Conservation (phyloP, 1,140 invertebrate genomes). For the Drosophila insularis region DNA sequence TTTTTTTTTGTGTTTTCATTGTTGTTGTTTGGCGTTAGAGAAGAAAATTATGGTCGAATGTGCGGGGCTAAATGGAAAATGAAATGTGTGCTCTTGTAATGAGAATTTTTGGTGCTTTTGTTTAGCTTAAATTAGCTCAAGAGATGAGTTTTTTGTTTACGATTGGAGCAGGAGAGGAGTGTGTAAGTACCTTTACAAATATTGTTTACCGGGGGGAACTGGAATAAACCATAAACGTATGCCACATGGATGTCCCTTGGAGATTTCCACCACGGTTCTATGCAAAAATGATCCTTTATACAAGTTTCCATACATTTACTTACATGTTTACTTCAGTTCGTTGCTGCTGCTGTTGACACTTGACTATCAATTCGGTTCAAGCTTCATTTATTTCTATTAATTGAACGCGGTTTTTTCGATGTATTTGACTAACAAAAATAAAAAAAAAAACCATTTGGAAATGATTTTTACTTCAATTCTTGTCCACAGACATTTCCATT, state of each 20-base stretch:
- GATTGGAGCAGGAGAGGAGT: constrained; percentile 13
- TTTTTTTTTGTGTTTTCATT: background rate
- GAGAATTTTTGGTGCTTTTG: constrained; percentile 63
- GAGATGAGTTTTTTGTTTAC: constrained; percentile 55
- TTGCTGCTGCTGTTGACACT: constrained; percentile 25
- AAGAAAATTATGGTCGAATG: constrained; percentile 43
- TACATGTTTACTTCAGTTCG: constrained; percentile 11
- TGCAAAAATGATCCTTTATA: background rate
- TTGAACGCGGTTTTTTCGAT: constrained; percentile 36
- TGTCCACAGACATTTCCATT: background rate
- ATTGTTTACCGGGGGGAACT: background rate
- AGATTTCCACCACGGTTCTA: background rate
- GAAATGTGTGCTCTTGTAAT: constrained; percentile 68
- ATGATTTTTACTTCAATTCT: background rate
- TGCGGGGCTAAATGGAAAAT: constrained; percentile 47
- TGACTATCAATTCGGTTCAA: constrained; percentile 26
- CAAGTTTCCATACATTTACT: background rate
- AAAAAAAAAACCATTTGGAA: background rate
- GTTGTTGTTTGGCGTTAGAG: constrained; percentile 7
- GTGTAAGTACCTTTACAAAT: constrained; percentile 3
- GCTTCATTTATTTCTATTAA: constrained; percentile 70
- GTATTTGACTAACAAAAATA: background rate
- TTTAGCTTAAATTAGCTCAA: constrained; percentile 73
- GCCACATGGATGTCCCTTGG: background rate
- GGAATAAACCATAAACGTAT: background rate